These are phyloP conservation scores for Monodelphis domestica DNA, from an alignment of 2,797 vertebrate species.

Conservation along the genomic window DNA sequence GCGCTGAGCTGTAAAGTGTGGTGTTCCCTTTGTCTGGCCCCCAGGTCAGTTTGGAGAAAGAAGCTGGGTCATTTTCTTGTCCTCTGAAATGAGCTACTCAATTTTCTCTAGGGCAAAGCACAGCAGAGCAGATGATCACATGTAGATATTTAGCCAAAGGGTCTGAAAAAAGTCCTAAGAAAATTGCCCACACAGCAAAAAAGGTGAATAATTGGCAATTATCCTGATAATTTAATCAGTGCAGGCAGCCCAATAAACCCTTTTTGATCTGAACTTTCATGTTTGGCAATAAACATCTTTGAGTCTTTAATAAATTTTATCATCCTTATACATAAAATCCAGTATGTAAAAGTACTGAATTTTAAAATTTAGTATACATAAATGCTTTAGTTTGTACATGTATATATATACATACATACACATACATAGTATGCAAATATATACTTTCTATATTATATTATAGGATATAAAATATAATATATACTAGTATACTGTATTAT, in stretches of 20 bases:
- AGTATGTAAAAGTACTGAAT: neutral
- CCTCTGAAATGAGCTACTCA: neutral
- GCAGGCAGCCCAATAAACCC: constrained; percentile 17
- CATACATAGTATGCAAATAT: neutral
- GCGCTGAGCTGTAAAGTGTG: constrained; percentile 7
- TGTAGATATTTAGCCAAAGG: neutral
- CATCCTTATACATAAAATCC: constrained; percentile 15
- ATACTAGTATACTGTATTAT: too few species aligned
- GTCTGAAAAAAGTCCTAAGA: neutral
- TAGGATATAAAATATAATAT: too few species aligned
- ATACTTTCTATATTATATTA: too few species aligned
- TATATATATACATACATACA: neutral
- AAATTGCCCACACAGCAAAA: constrained; percentile 27
- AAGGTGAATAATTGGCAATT: neutral
- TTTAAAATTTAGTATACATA: neutral
- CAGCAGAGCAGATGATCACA: neutral
- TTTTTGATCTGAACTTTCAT: constrained; percentile 49
- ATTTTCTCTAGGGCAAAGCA: neutral
- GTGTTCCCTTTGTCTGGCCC: neutral
- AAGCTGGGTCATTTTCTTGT: neutral
- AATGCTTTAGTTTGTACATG: neutral
- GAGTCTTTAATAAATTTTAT: constrained; percentile 12
- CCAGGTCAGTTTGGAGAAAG: constrained; percentile 22
- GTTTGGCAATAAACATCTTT: constrained; percentile 9
- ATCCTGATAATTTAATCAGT: constrained; percentile 13